phyloP scores from a whole-genome alignment of 2,888 invertebrate genomes.

The Pemphredon lugubris region DNA sequence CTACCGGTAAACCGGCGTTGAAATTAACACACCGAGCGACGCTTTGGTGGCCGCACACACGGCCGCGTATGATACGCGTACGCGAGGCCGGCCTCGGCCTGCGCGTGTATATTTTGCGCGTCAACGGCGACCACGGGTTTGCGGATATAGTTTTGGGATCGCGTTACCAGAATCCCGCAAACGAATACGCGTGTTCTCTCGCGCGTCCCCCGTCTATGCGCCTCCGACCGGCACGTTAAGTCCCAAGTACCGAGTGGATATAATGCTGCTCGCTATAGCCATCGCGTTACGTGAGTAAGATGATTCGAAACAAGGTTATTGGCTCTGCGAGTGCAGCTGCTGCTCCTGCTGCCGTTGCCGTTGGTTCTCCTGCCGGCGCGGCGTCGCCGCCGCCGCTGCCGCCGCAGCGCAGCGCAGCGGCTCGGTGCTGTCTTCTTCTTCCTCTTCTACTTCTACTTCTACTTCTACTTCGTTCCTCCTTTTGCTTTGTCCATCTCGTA shows the following conservation, averaged over 20 bases:
- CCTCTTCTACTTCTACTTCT: constrained; percentile 17
- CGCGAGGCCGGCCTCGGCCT: neutral
- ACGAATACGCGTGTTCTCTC: constrained; percentile 42
- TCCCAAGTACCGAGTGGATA: constrained; percentile 17
- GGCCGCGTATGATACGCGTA: neutral
- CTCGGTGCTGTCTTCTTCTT: no score
- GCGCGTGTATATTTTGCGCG: constrained; percentile 51
- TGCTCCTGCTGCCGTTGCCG: constrained; percentile 37
- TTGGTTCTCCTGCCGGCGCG: constrained; percentile 33
- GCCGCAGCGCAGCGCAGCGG: no score
- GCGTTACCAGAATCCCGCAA: constrained; percentile 57
- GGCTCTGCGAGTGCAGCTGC: constrained; percentile 70
- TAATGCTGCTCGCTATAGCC: constrained; percentile 58
- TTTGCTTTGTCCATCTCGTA: constrained; percentile 12
- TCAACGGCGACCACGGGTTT: constrained; percentile 56
- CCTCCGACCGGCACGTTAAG: neutral
- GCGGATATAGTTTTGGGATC: constrained; percentile 59
- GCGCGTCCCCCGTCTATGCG: constrained; percentile 25
- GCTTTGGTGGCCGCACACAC: constrained; percentile 30
- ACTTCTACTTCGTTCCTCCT: constrained; percentile 18
- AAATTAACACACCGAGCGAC: constrained; percentile 61
- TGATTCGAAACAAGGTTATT: constrained; percentile 76
- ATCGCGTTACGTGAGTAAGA: constrained; percentile 71
- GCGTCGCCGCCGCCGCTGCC: constrained; percentile 45
- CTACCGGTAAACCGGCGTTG: constrained; percentile 64